Base-by-base conservation (phyloP, 2,113 vertebrate species). In the Chunga burmeisteri region DNA sequence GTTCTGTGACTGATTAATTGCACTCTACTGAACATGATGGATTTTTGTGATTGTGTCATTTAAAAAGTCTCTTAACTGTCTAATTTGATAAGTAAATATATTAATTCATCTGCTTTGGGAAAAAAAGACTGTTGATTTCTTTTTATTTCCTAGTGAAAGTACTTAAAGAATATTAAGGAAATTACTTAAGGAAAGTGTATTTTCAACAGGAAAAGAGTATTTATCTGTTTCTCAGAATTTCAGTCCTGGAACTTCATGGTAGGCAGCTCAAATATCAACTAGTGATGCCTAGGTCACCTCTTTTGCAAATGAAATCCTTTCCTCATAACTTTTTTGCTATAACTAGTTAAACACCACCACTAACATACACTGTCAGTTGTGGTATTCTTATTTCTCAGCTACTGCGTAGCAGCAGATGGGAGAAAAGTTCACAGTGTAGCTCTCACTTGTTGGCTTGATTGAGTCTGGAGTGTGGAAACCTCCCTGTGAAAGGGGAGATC, bases 11-110 rank as follows among this genome's bases (percentile, higher is more conserved):
- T 61, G 75, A 89, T 82, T 88, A 90, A 86, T 90, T 30, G 30
- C 38, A 73, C 30, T 21, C 42, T 81, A 74, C 17, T 79, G 56
- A 94, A 63, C 75, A 58, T 32, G 29, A 93, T 10, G 30, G 94
- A 87, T 68, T 94, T 38, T 72, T 89, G 52, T 75, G 67, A 92
- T 44, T 21, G 40, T 77, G 38, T 71, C 10, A 87, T 72, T 90
- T 79, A 68, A 95, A 87, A 86, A 12, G 65, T 79, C 36, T 63
- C 61, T 94, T 58, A 55, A 53, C 17, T 86, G 49, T 75, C 34
- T 83, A 94, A 93, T 94, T 93, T 88, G 52, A 36, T 91, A 92
- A 83, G 22, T 82, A 93, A 96, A 93, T 86, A 75, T 49, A 53
- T 66, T 65, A 34, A 68, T 44, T 74, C 2, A 59, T 44, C 36